Percentiles rank a stretch among this genome's conserved stretches.
phyloP scores from a whole-genome alignment of 2,888 invertebrate species.

The Xylophagus ater region DNA sequence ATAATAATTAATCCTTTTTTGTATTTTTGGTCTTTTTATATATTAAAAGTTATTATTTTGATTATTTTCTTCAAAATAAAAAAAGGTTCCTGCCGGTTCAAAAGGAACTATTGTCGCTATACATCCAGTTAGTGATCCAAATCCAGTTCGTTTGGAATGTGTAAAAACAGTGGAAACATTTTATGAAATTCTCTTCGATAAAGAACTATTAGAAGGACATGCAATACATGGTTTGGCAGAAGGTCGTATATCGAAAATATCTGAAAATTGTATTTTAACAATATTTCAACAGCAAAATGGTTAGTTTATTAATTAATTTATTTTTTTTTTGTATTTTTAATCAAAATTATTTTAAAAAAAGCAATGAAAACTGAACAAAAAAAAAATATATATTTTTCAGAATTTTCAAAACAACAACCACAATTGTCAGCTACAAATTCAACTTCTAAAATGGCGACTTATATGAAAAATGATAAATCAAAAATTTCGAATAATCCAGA shows the following conservation, averaged over 20 bases:
- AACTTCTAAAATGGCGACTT: too few species aligned
- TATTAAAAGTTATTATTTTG: not conserved
- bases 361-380: conserved; percentile 22
- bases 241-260: conserved; percentile 2
- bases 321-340: not conserved
- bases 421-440: too few species aligned
- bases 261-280: too few species aligned
- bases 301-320: not conserved
- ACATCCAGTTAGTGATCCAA: conserved; percentile 34
- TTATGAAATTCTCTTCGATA: conserved; percentile 75
- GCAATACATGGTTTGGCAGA: conserved; percentile 31
- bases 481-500: too few species aligned
- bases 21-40: not conserved
- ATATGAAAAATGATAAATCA: too few species aligned
- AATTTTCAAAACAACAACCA: too few species aligned
- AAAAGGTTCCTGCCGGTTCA: conserved; percentile 59
- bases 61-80: not conserved
- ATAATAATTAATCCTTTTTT: not conserved
- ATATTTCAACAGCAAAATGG: too few species aligned
- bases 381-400: too few species aligned
- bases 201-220: conserved; percentile 53
- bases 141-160: conserved; percentile 42
- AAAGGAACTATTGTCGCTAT: conserved; percentile 77
- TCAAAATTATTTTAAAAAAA: not conserved
- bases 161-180: conserved; percentile 46